phyloP scores from a whole-genome alignment of 2,113 vertebrate species.

The Eurystomus gularis region DNA sequence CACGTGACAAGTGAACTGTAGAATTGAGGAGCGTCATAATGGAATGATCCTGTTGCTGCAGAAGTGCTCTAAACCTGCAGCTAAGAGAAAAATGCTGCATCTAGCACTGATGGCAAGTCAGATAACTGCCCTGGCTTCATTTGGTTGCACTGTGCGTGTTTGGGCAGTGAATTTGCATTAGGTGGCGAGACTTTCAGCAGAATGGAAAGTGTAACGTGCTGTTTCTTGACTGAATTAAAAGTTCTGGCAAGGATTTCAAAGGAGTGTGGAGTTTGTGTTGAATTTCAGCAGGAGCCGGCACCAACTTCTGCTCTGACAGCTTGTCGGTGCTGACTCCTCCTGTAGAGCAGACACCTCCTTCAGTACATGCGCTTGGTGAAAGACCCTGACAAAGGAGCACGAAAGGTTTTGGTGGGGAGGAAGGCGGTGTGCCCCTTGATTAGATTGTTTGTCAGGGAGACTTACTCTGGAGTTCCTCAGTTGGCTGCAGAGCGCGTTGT shows the following conservation, averaged over 20 bases:
- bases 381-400: neutral
- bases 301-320: neutral
- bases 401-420: neutral
- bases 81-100: neutral
- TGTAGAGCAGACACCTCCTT: neutral
- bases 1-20: neutral
- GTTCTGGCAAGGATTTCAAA: slow-evolving; percentile 46
- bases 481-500: neutral
- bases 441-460: neutral
- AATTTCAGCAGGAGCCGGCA: neutral
- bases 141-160: neutral
- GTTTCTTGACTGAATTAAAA: slow-evolving; percentile 29
- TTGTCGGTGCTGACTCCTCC: neutral
- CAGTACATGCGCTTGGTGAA: neutral
- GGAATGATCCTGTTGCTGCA: neutral
- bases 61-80: neutral
- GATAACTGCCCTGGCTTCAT: neutral
- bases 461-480: neutral
- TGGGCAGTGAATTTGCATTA: neutral
- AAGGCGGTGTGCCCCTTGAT: neutral
- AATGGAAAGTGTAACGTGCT: neutral
- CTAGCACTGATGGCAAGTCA: neutral
- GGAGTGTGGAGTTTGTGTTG: neutral
- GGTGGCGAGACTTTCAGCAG: neutral
- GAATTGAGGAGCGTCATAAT: neutral